phyloP scores from a whole-genome alignment of 2,797 vertebrate species.

The Sebastes steindachneri region DNA sequence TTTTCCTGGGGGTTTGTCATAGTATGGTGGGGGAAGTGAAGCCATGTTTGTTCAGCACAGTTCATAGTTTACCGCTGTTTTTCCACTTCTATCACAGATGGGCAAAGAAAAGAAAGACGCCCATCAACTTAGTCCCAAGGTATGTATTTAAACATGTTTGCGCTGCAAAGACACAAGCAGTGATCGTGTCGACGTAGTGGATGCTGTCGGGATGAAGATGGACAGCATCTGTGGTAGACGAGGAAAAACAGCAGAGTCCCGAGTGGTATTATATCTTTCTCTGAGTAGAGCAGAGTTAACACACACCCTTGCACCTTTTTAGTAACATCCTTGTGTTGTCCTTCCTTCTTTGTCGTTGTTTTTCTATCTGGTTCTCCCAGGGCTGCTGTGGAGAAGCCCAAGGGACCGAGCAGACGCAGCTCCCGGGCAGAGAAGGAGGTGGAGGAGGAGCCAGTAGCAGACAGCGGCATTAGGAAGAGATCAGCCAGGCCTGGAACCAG shows the following conservation, averaged over 20 bases:
- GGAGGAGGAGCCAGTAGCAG: slow-evolving; percentile 88
- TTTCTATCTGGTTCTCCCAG: slow-evolving; percentile 85
- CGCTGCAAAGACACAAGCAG: slow-evolving; percentile 79
- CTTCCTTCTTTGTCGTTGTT: slow-evolving; percentile 33
- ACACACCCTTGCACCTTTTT: slow-evolving; percentile 1
- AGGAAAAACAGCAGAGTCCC: slow-evolving; percentile 86
- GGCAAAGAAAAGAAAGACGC: slow-evolving; percentile 91
- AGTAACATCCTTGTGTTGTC: slow-evolving; percentile 55
- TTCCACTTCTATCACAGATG: slow-evolving; percentile 92
- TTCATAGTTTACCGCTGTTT: slow-evolving; percentile 88
- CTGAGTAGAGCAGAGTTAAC: slow-evolving; percentile 69
- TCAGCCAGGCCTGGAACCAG: slow-evolving; percentile 88
- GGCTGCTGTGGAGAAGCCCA: slow-evolving; percentile 91
- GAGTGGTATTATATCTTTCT: slow-evolving; percentile 72
- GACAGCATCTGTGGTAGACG: slow-evolving; percentile 87
- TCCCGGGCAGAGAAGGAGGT: slow-evolving; percentile 93
- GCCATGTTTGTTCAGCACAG: slow-evolving; percentile 78
- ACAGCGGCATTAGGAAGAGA: slow-evolving; percentile 94
- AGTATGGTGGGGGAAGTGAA: slow-evolving; percentile 63
- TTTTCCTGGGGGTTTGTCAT: slow-evolving; percentile 55
- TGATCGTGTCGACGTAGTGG: slow-evolving; percentile 75
- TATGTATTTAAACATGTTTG: slow-evolving; percentile 86
- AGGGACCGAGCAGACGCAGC: slow-evolving; percentile 94
- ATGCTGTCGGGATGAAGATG: slow-evolving; percentile 79
- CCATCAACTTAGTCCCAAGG: slow-evolving; percentile 88